Evolutionary conservation across 2,797 vertebrate genomes (phyloP).

Genomic region (Phoeniculus purpureus): DNA sequence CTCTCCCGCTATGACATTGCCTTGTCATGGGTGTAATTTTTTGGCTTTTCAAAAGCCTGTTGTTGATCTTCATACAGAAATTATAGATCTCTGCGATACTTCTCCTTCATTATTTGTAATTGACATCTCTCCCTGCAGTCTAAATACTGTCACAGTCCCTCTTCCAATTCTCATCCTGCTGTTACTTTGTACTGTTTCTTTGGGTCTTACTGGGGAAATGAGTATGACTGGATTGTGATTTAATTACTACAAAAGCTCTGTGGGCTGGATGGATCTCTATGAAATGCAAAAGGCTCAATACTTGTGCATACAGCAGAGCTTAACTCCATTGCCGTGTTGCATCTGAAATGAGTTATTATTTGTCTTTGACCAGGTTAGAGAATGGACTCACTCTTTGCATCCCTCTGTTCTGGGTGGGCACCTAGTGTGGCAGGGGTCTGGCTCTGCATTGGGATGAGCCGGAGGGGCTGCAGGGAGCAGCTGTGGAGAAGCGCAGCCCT

Average conservation of each 20-base stretch:
- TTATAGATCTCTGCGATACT: constrained; percentile 15
- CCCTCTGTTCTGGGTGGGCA: background rate
- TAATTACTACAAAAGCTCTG: background rate
- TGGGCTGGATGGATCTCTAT: background rate
- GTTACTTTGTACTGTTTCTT: background rate
- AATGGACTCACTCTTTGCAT: rapidly evolving
- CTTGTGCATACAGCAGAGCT: rapidly evolving
- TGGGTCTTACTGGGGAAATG: background rate
- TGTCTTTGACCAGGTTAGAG: background rate
- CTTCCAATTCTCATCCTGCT: constrained; percentile 3
- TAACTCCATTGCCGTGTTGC: background rate
- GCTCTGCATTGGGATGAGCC: rapidly evolving
- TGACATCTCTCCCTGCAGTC: constrained; percentile 30
- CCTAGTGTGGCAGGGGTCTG: rapidly evolving
- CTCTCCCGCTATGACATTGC: background rate
- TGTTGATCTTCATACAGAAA: constrained; percentile 14
- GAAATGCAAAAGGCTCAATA: background rate
- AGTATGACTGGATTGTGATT: background rate
- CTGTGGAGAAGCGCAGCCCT: background rate
- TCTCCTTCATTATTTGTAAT: constrained; percentile 42
- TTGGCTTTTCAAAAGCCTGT: constrained; percentile 5
- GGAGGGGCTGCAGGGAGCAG: background rate
- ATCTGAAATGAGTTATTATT: background rate
- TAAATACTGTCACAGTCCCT: background rate
- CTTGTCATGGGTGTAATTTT: constrained; percentile 8